A percentile compares a stretch with the other conserved stretches of the same genome.
Evolutionary conservation across 2,113 vertebrate genomes (phyloP).

Genomic region (Etheostoma spectabile): DNA sequence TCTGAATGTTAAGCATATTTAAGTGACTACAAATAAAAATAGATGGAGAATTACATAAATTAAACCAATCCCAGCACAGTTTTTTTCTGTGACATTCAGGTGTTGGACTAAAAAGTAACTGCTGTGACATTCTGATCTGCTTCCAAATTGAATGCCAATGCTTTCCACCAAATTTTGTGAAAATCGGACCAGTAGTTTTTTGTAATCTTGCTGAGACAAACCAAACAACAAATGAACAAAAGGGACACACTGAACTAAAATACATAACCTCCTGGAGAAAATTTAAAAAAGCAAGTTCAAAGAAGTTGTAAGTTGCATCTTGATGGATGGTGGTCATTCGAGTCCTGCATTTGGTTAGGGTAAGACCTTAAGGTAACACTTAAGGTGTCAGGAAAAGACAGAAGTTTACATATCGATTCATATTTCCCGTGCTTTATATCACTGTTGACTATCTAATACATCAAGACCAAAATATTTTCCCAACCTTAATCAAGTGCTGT

Average conservation of each 20-base stretch:
- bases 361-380: not conserved
- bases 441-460: not conserved
- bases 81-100: constrained; percentile 1
- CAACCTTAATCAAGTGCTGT: too few species aligned
- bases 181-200: too few species aligned
- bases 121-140: not conserved
- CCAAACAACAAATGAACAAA: too few species aligned
- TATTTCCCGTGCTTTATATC: not conserved
- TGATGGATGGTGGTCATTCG: too few species aligned
- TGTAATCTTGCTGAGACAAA: too few species aligned
- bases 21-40: constrained; percentile 35
- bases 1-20: constrained; percentile 40
- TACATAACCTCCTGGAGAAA: too few species aligned
- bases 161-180: too few species aligned
- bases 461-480: not conserved
- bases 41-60: not conserved
- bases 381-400: too few species aligned
- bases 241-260: too few species aligned
- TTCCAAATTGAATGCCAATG: too few species aligned
- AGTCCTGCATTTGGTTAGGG: not conserved
- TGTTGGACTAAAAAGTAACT: not conserved
- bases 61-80: not conserved
- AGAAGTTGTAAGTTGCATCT: not conserved
- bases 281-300: not conserved
- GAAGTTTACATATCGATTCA: too few species aligned